Percentiles rank a stretch among this genome's conserved stretches.
Evolutionary conservation across 2,797 vertebrate species (phyloP).

Genomic region (Anguilla megastoma): DNA sequence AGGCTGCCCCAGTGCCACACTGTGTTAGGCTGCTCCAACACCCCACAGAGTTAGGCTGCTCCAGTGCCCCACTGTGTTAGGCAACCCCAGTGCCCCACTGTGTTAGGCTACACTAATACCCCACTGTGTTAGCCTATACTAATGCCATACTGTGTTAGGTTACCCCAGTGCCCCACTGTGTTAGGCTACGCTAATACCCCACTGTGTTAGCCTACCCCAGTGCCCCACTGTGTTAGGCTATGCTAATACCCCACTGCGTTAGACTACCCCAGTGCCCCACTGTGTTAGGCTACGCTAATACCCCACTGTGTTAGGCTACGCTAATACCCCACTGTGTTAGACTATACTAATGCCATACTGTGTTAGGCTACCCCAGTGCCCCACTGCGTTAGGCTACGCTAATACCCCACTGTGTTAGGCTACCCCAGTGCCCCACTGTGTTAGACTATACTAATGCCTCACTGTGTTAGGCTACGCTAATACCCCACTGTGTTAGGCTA

Average conservation of each 20-base stretch:
- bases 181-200: not conserved
- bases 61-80: too few species aligned
- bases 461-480: not conserved
- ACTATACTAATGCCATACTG: not conserved
- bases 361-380: not conserved
- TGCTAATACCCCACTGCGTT: too few species aligned
- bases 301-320: too few species aligned
- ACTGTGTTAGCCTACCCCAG: too few species aligned
- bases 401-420: too few species aligned
- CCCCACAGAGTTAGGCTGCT: too few species aligned
- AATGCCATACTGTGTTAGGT: conserved; percentile 2
- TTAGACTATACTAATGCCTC: conserved; percentile 31
- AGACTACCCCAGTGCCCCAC: conserved; percentile 21
- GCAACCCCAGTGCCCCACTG: not conserved
- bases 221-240: too few species aligned
- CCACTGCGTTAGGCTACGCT: too few species aligned
- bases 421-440: conserved; percentile 31
- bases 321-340: conserved; percentile 18
- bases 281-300: conserved; percentile 29
- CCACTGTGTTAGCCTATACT: conserved; percentile 39
- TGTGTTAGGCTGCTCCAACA: too few species aligned
- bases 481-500: too few species aligned
- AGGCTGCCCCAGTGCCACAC: too few species aligned
- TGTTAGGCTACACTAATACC: not conserved
- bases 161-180: not conserved